Conservation (phyloP, 2,113 vertebrate genomes). For the Nettapus auritus region DNA sequence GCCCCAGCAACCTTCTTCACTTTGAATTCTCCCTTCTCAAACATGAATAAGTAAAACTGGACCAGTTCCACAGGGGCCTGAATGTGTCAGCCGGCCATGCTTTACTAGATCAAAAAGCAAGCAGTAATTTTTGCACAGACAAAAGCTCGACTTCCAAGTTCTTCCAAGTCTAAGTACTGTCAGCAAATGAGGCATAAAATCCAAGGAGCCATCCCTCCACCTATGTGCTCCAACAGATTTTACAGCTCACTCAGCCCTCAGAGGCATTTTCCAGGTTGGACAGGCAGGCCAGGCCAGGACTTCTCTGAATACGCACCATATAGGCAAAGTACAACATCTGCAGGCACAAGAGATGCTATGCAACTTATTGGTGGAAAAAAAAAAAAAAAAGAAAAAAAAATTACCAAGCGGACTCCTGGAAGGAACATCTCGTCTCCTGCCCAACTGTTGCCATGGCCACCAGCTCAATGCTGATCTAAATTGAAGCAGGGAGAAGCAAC, state of each 20-base stretch:
- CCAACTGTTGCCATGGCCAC: slow-evolving; percentile 54
- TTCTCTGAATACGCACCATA: background rate
- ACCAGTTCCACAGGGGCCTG: background rate
- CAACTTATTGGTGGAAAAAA: background rate
- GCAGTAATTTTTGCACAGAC: background rate
- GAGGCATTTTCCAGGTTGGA: background rate
- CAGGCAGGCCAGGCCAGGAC: background rate
- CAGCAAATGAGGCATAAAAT: background rate
- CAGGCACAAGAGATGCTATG: background rate
- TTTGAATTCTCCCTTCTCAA: background rate
- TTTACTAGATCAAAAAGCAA: background rate
- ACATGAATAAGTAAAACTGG: background rate
- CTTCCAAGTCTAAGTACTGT: background rate
- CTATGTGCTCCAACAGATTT: background rate
- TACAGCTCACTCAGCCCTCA: background rate
- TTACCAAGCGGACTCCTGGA: background rate
- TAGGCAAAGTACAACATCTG: background rate
- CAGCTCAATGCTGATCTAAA: slow-evolving; percentile 13
- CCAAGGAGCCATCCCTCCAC: background rate
- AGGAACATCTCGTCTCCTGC: slow-evolving; percentile 32
- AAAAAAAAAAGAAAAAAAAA: background rate
- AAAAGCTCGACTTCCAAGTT: background rate
- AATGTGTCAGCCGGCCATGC: fast-evolving
- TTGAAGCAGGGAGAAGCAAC: background rate
- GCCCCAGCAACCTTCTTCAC: background rate